phyloP scores from a whole-genome alignment of 2,888 invertebrate species.

The Synergus japonicus region DNA sequence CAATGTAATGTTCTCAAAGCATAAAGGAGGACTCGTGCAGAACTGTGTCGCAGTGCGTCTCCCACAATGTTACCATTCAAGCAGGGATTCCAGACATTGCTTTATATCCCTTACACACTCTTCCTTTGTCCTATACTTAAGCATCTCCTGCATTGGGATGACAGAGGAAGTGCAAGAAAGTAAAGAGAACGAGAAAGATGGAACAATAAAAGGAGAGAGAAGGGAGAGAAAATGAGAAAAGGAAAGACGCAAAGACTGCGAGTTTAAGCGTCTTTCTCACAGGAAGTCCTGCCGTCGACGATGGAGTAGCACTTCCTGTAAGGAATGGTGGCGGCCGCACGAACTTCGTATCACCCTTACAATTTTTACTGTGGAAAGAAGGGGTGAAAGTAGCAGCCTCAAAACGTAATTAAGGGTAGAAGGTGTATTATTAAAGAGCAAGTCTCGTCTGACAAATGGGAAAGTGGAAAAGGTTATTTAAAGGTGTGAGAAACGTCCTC shows the following conservation, averaged over 20 bases:
- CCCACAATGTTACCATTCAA: slow-evolving; percentile 17
- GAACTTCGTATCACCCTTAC: slow-evolving; percentile 16
- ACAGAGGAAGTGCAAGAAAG: background rate
- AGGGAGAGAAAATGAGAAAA: slow-evolving; percentile 42
- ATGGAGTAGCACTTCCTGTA: slow-evolving; percentile 39
- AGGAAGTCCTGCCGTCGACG: slow-evolving; percentile 34
- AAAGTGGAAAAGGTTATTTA: slow-evolving; percentile 25
- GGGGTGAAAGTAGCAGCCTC: slow-evolving; percentile 43
- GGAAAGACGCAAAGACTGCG: slow-evolving; percentile 39
- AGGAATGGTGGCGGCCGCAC: slow-evolving; percentile 34
- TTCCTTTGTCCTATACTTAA: background rate
- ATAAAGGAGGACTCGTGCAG: slow-evolving; percentile 15
- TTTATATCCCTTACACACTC: slow-evolving; percentile 18
- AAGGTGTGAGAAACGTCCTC: slow-evolving; percentile 44
- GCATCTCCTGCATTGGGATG: background rate
- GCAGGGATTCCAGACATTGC: slow-evolving; percentile 7
- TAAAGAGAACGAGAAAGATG: background rate
- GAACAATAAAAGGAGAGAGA: background rate
- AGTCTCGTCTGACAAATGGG: slow-evolving; percentile 56
- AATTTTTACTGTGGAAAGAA: background rate
- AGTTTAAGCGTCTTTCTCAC: slow-evolving; percentile 35
- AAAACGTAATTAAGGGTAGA: slow-evolving; percentile 60
- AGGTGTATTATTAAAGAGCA: slow-evolving; percentile 61
- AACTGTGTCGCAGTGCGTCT: slow-evolving; percentile 26
- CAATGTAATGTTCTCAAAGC: slow-evolving; percentile 22